These are phyloP conservation scores for Atractosteus spatula DNA, from an alignment of 2,113 vertebrate genomes.

Conservation along the genomic window DNA sequence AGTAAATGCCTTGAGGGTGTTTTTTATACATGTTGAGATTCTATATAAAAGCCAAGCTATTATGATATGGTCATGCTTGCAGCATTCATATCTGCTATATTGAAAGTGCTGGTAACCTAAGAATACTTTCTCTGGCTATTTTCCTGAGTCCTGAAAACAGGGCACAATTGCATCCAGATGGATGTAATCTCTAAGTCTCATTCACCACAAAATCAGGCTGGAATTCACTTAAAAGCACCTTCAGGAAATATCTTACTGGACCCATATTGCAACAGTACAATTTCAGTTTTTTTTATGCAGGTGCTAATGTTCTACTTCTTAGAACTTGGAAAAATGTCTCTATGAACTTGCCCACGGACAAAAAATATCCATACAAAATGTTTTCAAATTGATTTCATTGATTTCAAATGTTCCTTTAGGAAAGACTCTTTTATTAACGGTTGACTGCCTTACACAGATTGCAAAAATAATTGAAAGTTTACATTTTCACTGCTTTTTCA, in stretches of 20 bases:
- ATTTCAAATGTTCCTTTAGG: no score
- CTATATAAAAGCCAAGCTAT: constrained; percentile 27
- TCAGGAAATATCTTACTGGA: constrained; percentile 49
- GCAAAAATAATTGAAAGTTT: no score
- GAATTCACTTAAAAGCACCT: constrained; percentile 60
- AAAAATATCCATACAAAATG: background rate
- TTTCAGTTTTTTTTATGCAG: background rate
- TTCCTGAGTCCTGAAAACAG: constrained; percentile 47
- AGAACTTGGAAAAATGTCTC: background rate
- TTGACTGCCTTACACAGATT: no score
- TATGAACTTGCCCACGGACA: background rate
- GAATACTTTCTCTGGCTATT: constrained; percentile 41
- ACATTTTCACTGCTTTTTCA: no score
- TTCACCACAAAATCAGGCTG: constrained; percentile 54
- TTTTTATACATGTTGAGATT: constrained; percentile 30
- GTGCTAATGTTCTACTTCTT: constrained; percentile 32
- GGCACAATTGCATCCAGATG: constrained; percentile 74
- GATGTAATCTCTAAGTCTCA: constrained; percentile 51
- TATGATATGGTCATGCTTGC: constrained; percentile 17
- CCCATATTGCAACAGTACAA: constrained; percentile 35
- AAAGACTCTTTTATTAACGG: no score
- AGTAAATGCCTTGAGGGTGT: no score
- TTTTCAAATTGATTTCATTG: background rate
- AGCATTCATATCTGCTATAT: constrained; percentile 34
- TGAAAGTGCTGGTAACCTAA: constrained; percentile 29